phyloP scores from a whole-genome alignment of 1,140 invertebrate species.

The Drosophila seguyi region DNA sequence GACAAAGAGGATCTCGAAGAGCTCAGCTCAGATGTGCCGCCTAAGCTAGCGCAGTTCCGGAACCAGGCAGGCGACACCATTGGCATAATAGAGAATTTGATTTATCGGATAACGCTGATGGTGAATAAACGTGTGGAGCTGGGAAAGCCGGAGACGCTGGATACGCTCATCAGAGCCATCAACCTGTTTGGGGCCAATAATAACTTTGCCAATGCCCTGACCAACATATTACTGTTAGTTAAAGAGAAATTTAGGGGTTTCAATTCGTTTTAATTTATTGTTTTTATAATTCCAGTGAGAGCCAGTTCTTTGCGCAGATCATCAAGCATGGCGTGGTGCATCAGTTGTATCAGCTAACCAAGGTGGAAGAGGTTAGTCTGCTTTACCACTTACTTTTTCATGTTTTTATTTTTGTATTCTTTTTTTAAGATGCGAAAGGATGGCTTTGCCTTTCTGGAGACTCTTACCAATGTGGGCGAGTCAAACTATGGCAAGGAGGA shows the following conservation, averaged over 20 bases:
- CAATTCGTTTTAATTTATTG: background rate
- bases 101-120: conserved; percentile 78
- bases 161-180: conserved; percentile 74
- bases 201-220: conserved; percentile 75
- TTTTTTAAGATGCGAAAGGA: conserved; percentile 70
- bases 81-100: conserved; percentile 79
- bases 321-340: conserved; percentile 81
- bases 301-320: conserved; percentile 83
- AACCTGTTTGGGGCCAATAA: conserved; percentile 78
- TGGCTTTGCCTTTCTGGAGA: conserved; percentile 77
- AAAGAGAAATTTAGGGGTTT: background rate
- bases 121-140: conserved; percentile 75
- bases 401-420: background rate
- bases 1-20: conserved; percentile 79
- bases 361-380: conserved; percentile 66
- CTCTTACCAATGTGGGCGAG: conserved; percentile 80
- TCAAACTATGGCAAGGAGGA: conserved; percentile 84
- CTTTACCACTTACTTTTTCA: background rate
- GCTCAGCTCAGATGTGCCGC: conserved; percentile 73
- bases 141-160: conserved; percentile 77
- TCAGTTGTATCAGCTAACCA: conserved; percentile 78
- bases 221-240: conserved; percentile 82
- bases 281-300: conserved; percentile 58
- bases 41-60: conserved; percentile 54
- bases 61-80: conserved; percentile 68